These are phyloP conservation scores for Lucilia sericata DNA, from an alignment of 1,140 invertebrate species.

Conservation along the genomic window DNA sequence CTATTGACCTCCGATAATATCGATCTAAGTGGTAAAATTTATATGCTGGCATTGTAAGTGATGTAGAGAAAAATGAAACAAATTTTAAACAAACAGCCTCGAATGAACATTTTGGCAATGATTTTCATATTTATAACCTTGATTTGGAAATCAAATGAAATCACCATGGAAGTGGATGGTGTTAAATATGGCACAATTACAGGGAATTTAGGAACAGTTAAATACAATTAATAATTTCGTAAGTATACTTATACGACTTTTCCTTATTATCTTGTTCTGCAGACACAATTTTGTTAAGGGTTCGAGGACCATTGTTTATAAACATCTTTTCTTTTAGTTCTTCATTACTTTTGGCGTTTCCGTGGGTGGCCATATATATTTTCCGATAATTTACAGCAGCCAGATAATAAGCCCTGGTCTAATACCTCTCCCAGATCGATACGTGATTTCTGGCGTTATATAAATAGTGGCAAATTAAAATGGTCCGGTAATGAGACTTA, in stretches of 20 bases:
- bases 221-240: constrained; percentile 46
- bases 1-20: neutral
- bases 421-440: constrained; percentile 57
- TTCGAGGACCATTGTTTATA: too few relatives aligned
- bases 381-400: constrained; percentile 50
- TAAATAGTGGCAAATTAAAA: constrained; percentile 51
- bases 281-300: too few relatives aligned
- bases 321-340: constrained; percentile 19
- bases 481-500: constrained; percentile 49
- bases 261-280: too few relatives aligned
- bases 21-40: neutral
- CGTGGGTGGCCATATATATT: constrained; percentile 60
- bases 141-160: constrained; percentile 73
- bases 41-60: constrained; percentile 5
- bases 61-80: neutral
- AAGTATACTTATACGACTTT: constrained; percentile 66
- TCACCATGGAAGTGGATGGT: constrained; percentile 72
- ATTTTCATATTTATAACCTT: constrained; percentile 76
- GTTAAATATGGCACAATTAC: constrained; percentile 61
- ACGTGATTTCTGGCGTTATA: constrained; percentile 56
- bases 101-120: constrained; percentile 69
- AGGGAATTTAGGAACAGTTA: constrained; percentile 51
- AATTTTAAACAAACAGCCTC: neutral
- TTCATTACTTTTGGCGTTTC: constrained; percentile 70
- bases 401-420: constrained; percentile 56